A percentile compares a stretch with the other conserved stretches of the same genome.
Evolutionary conservation across 1,140 invertebrate species (phyloP).

Genomic region (Camponotus floridanus): DNA sequence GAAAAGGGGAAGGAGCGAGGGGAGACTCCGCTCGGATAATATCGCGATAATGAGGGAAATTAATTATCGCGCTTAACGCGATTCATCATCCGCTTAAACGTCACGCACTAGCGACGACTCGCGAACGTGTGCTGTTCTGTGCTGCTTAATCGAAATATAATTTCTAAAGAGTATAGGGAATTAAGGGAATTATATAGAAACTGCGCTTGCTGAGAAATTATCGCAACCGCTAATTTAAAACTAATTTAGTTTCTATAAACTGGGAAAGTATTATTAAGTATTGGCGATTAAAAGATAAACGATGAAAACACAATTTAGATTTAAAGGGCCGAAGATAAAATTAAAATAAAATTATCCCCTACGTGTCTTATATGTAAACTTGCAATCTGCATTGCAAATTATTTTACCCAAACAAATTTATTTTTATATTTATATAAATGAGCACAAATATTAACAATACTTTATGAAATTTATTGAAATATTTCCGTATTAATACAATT

Average conservation of each 20-base stretch:
- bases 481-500: not conserved
- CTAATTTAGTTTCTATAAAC: not conserved
- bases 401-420: not conserved
- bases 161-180: conserved; percentile 22
- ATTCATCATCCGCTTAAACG: conserved; percentile 40
- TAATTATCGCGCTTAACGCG: conserved; percentile 54
- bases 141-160: conserved; percentile 38
- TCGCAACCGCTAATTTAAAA: not conserved
- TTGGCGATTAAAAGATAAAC: not conserved
- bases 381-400: not conserved
- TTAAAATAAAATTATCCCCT: not conserved
- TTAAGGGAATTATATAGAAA: conserved; percentile 14
- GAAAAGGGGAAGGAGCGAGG: no score
- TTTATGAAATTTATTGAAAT: not conserved
- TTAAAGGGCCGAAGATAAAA: conserved; percentile 1
- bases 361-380: not conserved
- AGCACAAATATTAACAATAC: not conserved
- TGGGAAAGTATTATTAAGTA: not conserved
- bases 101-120: not conserved
- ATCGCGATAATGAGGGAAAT: conserved; percentile 59
- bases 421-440: not conserved
- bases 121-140: not conserved
- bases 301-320: not conserved
- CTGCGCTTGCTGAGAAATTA: conserved; percentile 7
- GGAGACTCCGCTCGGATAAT: conserved; percentile 46